Evolutionary conservation across 2,797 vertebrate genomes (phyloP).

Genomic region (Propithecus deckenii): DNA sequence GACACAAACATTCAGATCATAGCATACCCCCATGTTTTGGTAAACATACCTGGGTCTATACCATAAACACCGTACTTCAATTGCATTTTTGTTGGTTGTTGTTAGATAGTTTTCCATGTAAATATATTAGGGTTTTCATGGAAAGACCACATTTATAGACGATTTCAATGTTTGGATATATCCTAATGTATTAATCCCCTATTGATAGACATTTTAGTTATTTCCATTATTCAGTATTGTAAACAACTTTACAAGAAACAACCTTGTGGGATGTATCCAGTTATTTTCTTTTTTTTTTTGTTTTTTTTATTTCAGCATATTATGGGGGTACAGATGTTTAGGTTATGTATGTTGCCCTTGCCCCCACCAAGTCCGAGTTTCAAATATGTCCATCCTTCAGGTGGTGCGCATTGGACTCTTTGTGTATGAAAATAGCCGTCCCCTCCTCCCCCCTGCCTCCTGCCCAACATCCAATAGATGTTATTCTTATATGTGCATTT

Average conservation of each 20-base stretch:
- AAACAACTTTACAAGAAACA: background rate
- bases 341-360: no score
- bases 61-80: background rate
- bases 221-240: background rate
- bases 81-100: background rate
- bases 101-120: background rate
- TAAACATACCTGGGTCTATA: background rate
- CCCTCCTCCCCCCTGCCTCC: no score
- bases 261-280: background rate
- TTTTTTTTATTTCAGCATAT: no score
- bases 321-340: no score
- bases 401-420: no score
- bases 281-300: background rate
- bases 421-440: no score
- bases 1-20: background rate
- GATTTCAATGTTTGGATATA: background rate
- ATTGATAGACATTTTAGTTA: background rate
- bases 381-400: no score
- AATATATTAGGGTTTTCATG: background rate
- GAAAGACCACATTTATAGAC: background rate
- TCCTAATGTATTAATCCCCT: background rate
- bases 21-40: background rate
- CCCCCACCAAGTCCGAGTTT: no score
- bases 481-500: no score
- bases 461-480: no score